Evolutionary conservation across 2,797 vertebrate species (phyloP), one percentile per base, ranked within the genome.

Genomic region (Spheniscus humboldti): DNA sequence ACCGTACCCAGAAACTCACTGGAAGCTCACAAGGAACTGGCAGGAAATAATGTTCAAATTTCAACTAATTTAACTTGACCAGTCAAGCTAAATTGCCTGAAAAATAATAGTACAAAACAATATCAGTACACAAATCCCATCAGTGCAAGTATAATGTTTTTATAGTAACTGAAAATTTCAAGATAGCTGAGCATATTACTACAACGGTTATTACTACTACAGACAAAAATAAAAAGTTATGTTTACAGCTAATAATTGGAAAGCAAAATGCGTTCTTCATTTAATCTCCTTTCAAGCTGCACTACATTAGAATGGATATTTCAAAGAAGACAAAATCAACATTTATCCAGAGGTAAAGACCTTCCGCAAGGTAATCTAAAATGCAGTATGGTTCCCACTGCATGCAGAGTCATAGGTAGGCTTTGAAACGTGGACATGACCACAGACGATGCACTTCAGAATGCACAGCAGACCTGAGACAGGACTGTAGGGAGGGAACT

Each of bases 241-340:
- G 9, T 89, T 94, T 92, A 73, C 83, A 96, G 91, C 84, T 90
- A 96, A 90, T 91, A 97, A 96, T 28, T 94, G 90, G 92, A 96
- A 95, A 96, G 90, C 35, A 94, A 93, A 96, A 93, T 9, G 41
- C 9, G 19, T 96, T 95, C 69, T 96, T 94, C 57, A 80, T 93
- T 67, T 94, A 94, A 95, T 79, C 63, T 87, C 67, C 67, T 96
- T 96, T 96, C 80, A 97, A 96, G 72, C 53, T 91, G 57, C 35
- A 79, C 81, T 94, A 59, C 80, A 88, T 94, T 86, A 96, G 90
- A 96, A 94, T 62, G 69, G 62, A 85, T 69, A 90, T 91, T 92
- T 96, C 79, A 92, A 97, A 86, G 74, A 92, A 75, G 80, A 41
- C 41, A 96, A 96, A 96, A 85, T 95, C 75, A 94, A 67, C 23